These are phyloP conservation scores for Aspidiotus rigidus DNA, from an alignment of 2,888 invertebrate genomes.

Conservation along the genomic window DNA sequence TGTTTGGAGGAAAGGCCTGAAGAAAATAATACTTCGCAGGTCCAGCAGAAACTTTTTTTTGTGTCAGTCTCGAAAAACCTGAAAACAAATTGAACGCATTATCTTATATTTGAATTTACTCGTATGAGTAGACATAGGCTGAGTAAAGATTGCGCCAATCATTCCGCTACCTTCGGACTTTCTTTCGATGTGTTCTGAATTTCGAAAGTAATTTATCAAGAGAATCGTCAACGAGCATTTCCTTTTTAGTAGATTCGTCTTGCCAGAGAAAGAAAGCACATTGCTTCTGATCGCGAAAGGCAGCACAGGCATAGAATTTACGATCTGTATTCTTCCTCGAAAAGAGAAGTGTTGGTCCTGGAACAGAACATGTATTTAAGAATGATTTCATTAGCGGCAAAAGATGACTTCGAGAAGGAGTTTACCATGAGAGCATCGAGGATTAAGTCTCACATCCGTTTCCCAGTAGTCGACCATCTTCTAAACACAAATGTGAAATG, in stretches of 20 bases:
- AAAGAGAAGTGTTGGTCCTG: conserved; percentile 62
- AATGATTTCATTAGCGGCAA: background rate
- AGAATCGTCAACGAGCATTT: conserved; percentile 39
- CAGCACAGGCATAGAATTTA: conserved; percentile 71
- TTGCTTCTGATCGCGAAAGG: conserved; percentile 67
- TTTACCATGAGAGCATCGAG: conserved; percentile 30
- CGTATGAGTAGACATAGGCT: background rate
- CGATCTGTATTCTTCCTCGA: conserved; percentile 44
- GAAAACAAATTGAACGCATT: background rate
- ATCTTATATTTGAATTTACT: background rate
- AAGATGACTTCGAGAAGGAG: background rate
- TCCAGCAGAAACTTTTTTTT: conserved; percentile 31
- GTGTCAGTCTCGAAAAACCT: conserved; percentile 10
- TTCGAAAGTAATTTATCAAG: conserved; percentile 13
- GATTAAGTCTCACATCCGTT: conserved; percentile 32
- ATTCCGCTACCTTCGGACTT: conserved; percentile 8
- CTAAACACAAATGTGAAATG: no score
- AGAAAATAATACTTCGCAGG: conserved; percentile 29
- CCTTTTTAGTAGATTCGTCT: conserved; percentile 46
- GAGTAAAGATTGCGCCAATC: no score
- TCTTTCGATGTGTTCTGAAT: background rate
- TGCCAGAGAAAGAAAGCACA: conserved; percentile 60
- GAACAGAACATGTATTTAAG: conserved; percentile 20
- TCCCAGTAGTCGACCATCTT: conserved; percentile 23
- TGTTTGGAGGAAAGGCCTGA: conserved; percentile 13